Evolutionary conservation across 2,797 vertebrate genomes (phyloP), one percentile per base, ranked within the genome.

Genomic region (Brachyrhaphis roseni): DNA sequence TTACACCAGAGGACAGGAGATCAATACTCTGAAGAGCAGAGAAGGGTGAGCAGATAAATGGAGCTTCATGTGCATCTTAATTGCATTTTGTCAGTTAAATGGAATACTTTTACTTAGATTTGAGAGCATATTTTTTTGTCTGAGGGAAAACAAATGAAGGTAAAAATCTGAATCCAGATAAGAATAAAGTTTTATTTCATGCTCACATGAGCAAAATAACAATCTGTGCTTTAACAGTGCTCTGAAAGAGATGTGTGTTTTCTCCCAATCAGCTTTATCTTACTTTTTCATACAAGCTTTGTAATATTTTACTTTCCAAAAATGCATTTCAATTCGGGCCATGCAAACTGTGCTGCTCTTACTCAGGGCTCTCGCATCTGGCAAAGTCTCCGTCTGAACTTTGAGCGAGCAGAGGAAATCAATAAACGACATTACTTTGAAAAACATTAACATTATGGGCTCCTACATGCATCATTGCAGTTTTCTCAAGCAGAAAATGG

Each of bases 381-480:
- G 71, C 12, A 26, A 87, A 86, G 80, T 84, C 84, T 80, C 66
- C 10, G 74, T 76, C 76, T 84, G 84, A 90, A 93, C 89, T 89
- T 90, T 80, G 82, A 86, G 82, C 75, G 57, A 87, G 91, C 76
- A 81, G 84, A 90, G 79, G 23, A 92, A 72, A 95, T 95, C 91
- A 83, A 94, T 94, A 92, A 77, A 89, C 89, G 82, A 86, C 92
- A 94, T 93, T 91, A 95, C 89, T 90, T 78, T 88, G 86, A 87
- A 88, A 94, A 94, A 91, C 93, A 92, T 89, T 90, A 92, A 91
- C 92, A 93, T 92, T 92, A 92, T 77, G 88, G 90, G 80, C 90
- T 84, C 86, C 90, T 75, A 88, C 93, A 94, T 95, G 94, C 94
- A 94, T 94, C 92, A 88, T 83, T 90, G 91, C 86, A 55, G 84